Conservation (phyloP, 2,113 vertebrate species). For the Cacatua alba region DNA sequence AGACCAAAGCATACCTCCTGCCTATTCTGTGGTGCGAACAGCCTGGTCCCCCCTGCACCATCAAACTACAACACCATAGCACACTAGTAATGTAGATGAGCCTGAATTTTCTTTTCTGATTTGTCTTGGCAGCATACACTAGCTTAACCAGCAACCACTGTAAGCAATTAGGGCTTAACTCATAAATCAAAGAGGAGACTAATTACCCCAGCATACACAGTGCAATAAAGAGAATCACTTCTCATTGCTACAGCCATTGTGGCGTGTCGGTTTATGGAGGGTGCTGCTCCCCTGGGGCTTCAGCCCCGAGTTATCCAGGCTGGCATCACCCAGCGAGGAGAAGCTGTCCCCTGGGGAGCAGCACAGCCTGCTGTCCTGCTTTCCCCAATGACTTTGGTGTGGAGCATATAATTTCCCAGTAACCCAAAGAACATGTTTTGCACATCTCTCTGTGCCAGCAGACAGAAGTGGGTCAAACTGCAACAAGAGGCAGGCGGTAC, state of each 20-base stretch:
- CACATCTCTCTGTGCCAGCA: background rate
- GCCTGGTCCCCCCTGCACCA: fast-evolving
- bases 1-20: background rate
- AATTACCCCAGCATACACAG: background rate
- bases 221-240: background rate
- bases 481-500: fast-evolving
- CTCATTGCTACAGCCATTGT: background rate
- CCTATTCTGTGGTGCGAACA: fast-evolving
- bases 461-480: background rate
- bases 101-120: background rate
- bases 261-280: background rate
- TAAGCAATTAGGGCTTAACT: background rate
- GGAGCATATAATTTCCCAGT: fast-evolving
- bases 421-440: too few relatives aligned
- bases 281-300: background rate
- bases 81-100: fast-evolving
- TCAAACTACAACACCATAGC: background rate
- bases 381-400: fast-evolving
- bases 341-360: background rate
- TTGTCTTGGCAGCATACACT: background rate
- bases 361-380: background rate
- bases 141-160: background rate
- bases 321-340: background rate
- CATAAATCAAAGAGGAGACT: background rate
- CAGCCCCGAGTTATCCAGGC: fast-evolving